These are phyloP conservation scores for Drosophila ezoana DNA, from an alignment of 2,888 invertebrate genomes.

Conservation along the genomic window DNA sequence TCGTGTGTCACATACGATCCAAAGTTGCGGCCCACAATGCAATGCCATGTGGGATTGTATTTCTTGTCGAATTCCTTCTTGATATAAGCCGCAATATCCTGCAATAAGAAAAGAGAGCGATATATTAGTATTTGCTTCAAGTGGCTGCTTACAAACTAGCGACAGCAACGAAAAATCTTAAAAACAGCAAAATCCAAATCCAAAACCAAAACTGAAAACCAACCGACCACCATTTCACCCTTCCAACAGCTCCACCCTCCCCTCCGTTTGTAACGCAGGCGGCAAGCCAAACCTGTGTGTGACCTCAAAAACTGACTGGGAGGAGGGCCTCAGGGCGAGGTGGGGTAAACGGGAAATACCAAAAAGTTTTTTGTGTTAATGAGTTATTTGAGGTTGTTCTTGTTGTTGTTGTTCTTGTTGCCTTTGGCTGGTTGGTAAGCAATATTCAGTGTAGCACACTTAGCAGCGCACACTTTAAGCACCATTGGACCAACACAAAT, in stretches of 20 bases:
- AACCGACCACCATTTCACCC: neutral
- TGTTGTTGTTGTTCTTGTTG: conserved; percentile 23
- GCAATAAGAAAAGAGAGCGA: conserved; percentile 22
- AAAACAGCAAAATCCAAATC: conserved; percentile 31
- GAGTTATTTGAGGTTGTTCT: conserved; percentile 65
- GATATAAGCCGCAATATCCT: conserved; percentile 99
- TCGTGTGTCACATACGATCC: conserved; percentile 99
- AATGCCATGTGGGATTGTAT: conserved; percentile 99
- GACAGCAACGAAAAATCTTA: conserved; percentile 50
- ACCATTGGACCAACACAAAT: conserved; percentile 11
- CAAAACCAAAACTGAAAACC: conserved; percentile 16
- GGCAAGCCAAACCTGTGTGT: conserved; percentile 55
- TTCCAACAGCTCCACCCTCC: no score
- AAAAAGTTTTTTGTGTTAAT: conserved; percentile 64
- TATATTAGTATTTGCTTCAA: conserved; percentile 25
- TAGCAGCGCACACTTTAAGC: conserved; percentile 13
- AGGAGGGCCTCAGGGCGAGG: neutral
- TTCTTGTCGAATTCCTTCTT: conserved; percentile 99
- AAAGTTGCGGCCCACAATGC: conserved; percentile 99
- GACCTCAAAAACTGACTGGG: conserved; percentile 59
- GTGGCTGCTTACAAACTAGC: conserved; percentile 65
- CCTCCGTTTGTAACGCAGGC: conserved; percentile 48
- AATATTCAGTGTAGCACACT: conserved; percentile 18
- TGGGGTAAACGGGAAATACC: neutral
- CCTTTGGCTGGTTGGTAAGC: neutral